These are phyloP conservation scores for Bombycilla garrulus DNA, from an alignment of 2,113 vertebrate genomes.

Conservation along the genomic window DNA sequence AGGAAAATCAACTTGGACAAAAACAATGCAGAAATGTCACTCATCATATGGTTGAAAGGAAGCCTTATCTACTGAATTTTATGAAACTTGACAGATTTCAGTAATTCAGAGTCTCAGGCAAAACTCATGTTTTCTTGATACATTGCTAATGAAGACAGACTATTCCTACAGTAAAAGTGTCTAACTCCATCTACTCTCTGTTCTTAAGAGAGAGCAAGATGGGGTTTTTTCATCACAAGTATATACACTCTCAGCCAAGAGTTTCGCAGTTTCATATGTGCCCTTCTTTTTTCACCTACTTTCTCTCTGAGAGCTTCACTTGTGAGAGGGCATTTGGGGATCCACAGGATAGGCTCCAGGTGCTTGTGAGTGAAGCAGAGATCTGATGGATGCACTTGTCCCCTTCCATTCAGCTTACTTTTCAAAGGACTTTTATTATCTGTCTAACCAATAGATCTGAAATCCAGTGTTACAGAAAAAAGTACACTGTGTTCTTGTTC, in stretches of 20 bases:
- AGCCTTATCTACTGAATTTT: not conserved
- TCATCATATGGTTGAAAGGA: not conserved
- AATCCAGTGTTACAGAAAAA: not conserved
- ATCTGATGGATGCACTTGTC: not conserved
- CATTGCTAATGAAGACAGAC: not conserved
- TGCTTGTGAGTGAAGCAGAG: not conserved
- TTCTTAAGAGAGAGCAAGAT: not conserved
- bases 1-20: not conserved
- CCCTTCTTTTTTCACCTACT: not conserved
- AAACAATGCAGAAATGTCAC: not conserved
- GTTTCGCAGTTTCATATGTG: not conserved
- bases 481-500: not conserved
- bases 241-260: not conserved
- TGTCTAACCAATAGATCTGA: not conserved
- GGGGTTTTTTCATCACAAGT: accelerated
- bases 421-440: not conserved
- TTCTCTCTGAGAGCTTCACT: not conserved
- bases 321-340: not conserved
- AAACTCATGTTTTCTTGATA: not conserved
- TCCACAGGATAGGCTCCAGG: not conserved
- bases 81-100: not conserved
- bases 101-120: not conserved
- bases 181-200: not conserved
- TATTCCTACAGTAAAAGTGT: not conserved
- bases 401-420: not conserved